Evolutionary conservation across 2,888 invertebrate genomes (phyloP), one percentile per base, ranked within the genome.

Genomic region (Patella depressa): DNA sequence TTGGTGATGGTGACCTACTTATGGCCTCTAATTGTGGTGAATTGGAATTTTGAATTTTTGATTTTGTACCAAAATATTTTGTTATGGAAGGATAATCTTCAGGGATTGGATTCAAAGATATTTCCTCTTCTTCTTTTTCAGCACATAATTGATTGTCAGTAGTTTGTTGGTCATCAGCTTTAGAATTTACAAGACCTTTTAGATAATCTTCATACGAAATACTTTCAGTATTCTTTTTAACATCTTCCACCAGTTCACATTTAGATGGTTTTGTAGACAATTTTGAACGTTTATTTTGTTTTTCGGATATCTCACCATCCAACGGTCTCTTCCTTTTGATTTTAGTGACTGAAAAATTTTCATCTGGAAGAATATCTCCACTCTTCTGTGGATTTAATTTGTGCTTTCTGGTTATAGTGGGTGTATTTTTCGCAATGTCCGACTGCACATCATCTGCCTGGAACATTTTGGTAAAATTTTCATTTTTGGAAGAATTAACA

Each of bases 61-160:
- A 71, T 19, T 77, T 53, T 75, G 78, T 77, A 7, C 70, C 71
- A 55, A 81, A 81, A 72, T 77, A 81, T 55, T 77, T 75, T 29
- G 75, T 70, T 11, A 81, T 75, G 24, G 75, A 77, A 29, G 79
- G 79, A 74, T 79, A 79, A 15, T 79, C 71, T 73, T 79, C 74
- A 34, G 77, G 77, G 71, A 77, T 73, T 12, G 71, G 74, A n/a
- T 71, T 69, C 57, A 57, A n/a, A 24, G 73, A 71, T 7, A 69
- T 57, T 7, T 74, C 77, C 45, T 53, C 9, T 15, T 59, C 45
- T 59, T 53, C 53, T 4, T 17, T n/a, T 54, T 55, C n/a, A 17
- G 17, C 12, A 34, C 29, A 14, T 29, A 17, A 71, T n/a, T 53
- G 53, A 34, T 19, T 53, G 57, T 19, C 72, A 53, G 34, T 57